Evolutionary conservation across 2,797 vertebrate genomes (phyloP).

Genomic region (Acridotheres tristis): DNA sequence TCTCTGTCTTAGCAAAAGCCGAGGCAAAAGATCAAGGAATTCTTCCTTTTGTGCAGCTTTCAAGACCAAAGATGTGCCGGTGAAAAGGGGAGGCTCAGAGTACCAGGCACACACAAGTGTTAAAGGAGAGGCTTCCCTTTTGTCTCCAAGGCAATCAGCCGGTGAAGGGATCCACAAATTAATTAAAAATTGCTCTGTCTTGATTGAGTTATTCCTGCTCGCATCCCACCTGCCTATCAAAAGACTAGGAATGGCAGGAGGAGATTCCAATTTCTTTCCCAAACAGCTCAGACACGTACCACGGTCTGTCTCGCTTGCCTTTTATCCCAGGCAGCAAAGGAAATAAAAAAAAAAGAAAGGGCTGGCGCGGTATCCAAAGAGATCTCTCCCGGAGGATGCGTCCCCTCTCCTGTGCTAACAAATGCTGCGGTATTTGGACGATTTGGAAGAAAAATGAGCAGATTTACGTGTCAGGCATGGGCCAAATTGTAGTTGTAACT

Average conservation of each 20-base stretch:
- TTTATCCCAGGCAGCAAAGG: conserved; percentile 54
- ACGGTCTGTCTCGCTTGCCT: not conserved
- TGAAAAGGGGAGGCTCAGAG: conserved; percentile 43
- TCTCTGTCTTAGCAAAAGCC: conserved; percentile 8
- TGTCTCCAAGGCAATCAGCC: conserved; percentile 81
- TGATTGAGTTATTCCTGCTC: conserved; percentile 78
- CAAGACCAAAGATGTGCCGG: conserved; percentile 59
- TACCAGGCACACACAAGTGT: conserved; percentile 70
- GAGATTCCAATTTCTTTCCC: conserved; percentile 46
- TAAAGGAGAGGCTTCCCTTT: conserved; percentile 76
- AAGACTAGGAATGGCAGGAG: conserved; percentile 37
- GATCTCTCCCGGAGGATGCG: conserved; percentile 25
- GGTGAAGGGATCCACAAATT: conserved; percentile 79
- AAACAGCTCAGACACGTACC: conserved; percentile 2
- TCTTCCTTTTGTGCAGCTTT: conserved; percentile 70
- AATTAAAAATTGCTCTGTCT: conserved; percentile 82
- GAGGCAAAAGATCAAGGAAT: conserved; percentile 62
- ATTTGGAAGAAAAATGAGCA: conserved; percentile 4
- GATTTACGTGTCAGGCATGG: not conserved
- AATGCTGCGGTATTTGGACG: not conserved
- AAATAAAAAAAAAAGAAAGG: conserved; percentile 40
- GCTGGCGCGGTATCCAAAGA: conserved; percentile 7
- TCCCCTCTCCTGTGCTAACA: conserved; percentile 15
- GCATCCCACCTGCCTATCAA: conserved; percentile 62
- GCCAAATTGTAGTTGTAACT: conserved; percentile 35